phyloP scores from a whole-genome alignment of 35 echinoderm and acorn worm genomes.

The Acanthaster planci region DNA sequence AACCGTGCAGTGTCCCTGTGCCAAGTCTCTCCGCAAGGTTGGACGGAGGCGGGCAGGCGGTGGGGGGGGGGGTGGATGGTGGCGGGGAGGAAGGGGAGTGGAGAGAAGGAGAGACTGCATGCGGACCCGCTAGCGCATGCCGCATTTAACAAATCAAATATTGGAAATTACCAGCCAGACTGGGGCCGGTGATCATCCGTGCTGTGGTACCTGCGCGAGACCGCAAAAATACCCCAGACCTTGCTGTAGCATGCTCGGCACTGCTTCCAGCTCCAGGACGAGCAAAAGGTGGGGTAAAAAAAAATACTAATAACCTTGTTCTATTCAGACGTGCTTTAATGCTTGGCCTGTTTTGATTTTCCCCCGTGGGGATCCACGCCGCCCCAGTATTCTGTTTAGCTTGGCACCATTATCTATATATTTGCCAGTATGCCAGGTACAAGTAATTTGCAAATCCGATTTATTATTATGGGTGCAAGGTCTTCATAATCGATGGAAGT shows the following conservation, averaged over 20 bases:
- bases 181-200: neutral
- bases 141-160: constrained; percentile 21
- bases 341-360: constrained; percentile 5
- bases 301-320: neutral
- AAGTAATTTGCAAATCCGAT: constrained; percentile 6
- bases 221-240: too few species aligned
- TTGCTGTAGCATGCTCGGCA: too few species aligned
- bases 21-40: too few species aligned
- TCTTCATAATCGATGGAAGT: neutral
- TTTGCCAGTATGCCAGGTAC: neutral
- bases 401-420: constrained; percentile 23
- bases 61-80: neutral
- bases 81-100: neutral
- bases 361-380: neutral
- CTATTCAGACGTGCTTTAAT: neutral
- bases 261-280: neutral
- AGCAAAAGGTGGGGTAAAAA: constrained; percentile 8
- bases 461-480: neutral
- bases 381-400: constrained; percentile 22
- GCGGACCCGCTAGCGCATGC: neutral
- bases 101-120: neutral
- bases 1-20: neutral
- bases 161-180: neutral
- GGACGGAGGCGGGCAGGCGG: neutral
- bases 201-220: too few species aligned